Evolutionary conservation across 2,888 invertebrate genomes (phyloP).

Genomic region (Thelaira solivaga): DNA sequence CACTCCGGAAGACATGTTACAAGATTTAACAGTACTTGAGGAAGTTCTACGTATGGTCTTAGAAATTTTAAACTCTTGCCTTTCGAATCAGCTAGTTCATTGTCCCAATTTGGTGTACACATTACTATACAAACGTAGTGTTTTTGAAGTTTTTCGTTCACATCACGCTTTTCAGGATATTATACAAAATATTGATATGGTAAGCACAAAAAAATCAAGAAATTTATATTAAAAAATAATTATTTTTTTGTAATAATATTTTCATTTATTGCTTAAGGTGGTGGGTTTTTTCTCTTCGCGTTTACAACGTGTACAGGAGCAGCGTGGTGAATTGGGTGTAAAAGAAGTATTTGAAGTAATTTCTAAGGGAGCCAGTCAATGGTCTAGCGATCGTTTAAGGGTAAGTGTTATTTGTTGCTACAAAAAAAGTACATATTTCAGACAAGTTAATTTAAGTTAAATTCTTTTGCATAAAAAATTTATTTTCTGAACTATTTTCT

Average conservation of each 20-base stretch:
- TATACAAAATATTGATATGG: conserved; percentile 95
- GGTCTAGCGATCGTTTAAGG: conserved; percentile 95
- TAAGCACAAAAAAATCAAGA: conserved; percentile 75
- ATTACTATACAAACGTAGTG: conserved; percentile 92
- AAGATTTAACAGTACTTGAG: conserved; percentile 94
- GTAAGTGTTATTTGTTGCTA: conserved; percentile 78
- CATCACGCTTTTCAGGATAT: conserved; percentile 95
- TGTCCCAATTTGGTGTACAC: conserved; percentile 97
- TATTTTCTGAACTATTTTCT: too few relatives aligned
- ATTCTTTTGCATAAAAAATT: too few relatives aligned
- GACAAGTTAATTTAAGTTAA: too few relatives aligned
- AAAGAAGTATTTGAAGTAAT: conserved; percentile 91
- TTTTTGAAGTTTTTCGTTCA: conserved; percentile 90
- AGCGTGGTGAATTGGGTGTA: conserved; percentile 87
- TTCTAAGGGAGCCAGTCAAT: conserved; percentile 92
- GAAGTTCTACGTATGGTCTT: conserved; percentile 97
- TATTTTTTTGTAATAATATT: neutral
- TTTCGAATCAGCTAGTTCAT: conserved; percentile 90
- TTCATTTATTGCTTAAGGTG: conserved; percentile 79
- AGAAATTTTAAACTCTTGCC: conserved; percentile 97
- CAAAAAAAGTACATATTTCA: neutral
- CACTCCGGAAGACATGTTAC: conserved; percentile 80
- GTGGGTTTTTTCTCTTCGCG: conserved; percentile 82
- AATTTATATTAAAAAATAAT: neutral
- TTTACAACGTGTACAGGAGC: conserved; percentile 81